Evolutionary conservation across 2,113 vertebrate species (phyloP).

Genomic region (Poeciliopsis retropinna): DNA sequence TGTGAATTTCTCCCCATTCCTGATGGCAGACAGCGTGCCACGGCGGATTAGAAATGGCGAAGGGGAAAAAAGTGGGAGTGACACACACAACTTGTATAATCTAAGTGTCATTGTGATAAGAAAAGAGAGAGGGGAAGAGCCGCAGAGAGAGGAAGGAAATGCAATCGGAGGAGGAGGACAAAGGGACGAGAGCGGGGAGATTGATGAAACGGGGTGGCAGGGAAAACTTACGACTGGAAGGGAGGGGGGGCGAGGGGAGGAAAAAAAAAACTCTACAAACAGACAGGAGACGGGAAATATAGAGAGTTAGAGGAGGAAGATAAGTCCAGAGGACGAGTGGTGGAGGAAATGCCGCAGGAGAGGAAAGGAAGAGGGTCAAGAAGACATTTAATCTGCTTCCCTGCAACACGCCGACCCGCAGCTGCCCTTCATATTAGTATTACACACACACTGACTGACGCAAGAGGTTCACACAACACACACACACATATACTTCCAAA

Average conservation of each 20-base stretch:
- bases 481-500: constrained; percentile 18
- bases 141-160: constrained; percentile 1
- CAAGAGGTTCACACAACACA: not conserved
- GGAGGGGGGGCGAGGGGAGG: not conserved
- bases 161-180: constrained; percentile 31
- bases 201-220: constrained; percentile 15
- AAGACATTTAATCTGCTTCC: constrained; percentile 37
- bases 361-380: constrained; percentile 11
- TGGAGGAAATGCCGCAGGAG: constrained; percentile 23
- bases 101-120: constrained; percentile 42
- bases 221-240: constrained; percentile 16
- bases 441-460: constrained; percentile 13
- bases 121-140: constrained; percentile 7
- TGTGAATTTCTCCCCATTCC: constrained; percentile 12
- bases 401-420: constrained; percentile 26
- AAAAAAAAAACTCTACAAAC: not conserved
- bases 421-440: constrained; percentile 27
- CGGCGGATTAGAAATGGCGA: constrained; percentile 53
- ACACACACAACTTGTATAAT: constrained; percentile 39
- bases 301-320: constrained; percentile 16
- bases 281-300: constrained; percentile 7
- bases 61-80: constrained; percentile 40
- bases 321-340: constrained; percentile 25
- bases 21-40: constrained; percentile 19
- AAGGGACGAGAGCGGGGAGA: constrained; percentile 3